Percentiles rank a stretch among this genome's conserved stretches.
phyloP scores from a whole-genome alignment of 2,113 vertebrate species.

The Strigops habroptila region DNA sequence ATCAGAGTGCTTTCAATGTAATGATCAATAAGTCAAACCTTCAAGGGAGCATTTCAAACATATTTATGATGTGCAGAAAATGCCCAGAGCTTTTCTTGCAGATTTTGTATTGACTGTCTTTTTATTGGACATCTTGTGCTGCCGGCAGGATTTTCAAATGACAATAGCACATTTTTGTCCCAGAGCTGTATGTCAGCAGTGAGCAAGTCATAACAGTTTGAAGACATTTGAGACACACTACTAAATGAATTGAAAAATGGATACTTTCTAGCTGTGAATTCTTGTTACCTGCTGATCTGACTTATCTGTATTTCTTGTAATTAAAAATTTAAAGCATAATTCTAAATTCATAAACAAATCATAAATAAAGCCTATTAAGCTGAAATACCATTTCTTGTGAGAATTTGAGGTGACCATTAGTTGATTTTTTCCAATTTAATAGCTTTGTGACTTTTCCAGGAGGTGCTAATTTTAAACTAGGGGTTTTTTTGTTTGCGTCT shows the following conservation, averaged over 20 bases:
- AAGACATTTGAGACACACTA: background rate
- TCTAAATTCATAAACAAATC: background rate
- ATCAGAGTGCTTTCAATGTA: background rate
- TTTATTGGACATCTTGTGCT: background rate
- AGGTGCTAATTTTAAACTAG: background rate
- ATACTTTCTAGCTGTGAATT: background rate
- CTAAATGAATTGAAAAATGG: background rate
- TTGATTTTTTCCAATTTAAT: background rate
- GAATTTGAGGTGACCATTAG: background rate
- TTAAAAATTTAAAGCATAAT: conserved; percentile 27
- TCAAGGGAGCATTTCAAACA: background rate
- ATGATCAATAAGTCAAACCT: background rate
- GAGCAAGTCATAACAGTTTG: background rate
- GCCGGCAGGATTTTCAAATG: background rate
- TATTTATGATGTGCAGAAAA: background rate
- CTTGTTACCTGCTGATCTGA: background rate
- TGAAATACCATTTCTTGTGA: background rate
- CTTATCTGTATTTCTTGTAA: conserved; percentile 4
- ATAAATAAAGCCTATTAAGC: conserved; percentile 4
- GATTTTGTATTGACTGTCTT: background rate
- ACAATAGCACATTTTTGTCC: background rate
- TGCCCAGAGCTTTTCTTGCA: background rate
- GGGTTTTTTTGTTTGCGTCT: background rate
- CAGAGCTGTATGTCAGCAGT: background rate
- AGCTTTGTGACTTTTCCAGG: background rate